These are phyloP conservation scores for Drosophila trichaetosa DNA, from an alignment of 2,888 invertebrate genomes.

Conservation along the genomic window DNA sequence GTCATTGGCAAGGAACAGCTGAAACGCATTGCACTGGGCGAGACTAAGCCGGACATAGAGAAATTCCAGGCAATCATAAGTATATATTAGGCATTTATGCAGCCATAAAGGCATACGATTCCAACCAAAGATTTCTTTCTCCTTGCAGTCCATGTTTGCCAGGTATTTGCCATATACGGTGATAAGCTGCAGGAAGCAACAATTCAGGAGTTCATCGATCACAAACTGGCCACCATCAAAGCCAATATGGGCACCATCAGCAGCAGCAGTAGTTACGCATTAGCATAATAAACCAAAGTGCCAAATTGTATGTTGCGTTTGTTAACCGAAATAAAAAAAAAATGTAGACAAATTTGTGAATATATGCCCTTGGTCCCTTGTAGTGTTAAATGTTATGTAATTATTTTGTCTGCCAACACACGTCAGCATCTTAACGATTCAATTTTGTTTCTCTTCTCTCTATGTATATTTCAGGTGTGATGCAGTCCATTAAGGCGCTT, in stretches of 20 bases:
- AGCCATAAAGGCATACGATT: neutral
- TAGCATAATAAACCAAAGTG: slow-evolving; percentile 16
- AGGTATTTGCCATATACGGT: slow-evolving; percentile 82
- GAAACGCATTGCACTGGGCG: slow-evolving; percentile 66
- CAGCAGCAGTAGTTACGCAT: slow-evolving; percentile 24
- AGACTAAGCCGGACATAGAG: slow-evolving; percentile 66
- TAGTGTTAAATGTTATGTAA: slow-evolving; percentile 6
- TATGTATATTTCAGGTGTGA: slow-evolving; percentile 54
- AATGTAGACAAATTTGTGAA: slow-evolving; percentile 32
- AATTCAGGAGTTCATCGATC: slow-evolving; percentile 78
- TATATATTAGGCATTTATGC: slow-evolving; percentile 51
- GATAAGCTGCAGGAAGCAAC: slow-evolving; percentile 66
- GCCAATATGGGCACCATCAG: neutral
- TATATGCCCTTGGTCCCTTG: slow-evolving; percentile 6
- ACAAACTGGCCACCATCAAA: slow-evolving; percentile 76
- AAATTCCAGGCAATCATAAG: slow-evolving; percentile 82
- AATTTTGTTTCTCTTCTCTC: slow-evolving; percentile 1
- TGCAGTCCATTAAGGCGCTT: slow-evolving; percentile 75
- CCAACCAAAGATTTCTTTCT: slow-evolving; percentile 5
- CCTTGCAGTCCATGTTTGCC: slow-evolving; percentile 83
- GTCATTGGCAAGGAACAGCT: slow-evolving; percentile 81
- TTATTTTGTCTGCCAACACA: neutral
- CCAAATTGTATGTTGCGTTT: slow-evolving; percentile 52
- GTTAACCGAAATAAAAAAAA: slow-evolving; percentile 63
- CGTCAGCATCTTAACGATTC: slow-evolving; percentile 6